phyloP scores from a whole-genome alignment of 2,888 invertebrate genomes.

The Synergus itoensis region DNA sequence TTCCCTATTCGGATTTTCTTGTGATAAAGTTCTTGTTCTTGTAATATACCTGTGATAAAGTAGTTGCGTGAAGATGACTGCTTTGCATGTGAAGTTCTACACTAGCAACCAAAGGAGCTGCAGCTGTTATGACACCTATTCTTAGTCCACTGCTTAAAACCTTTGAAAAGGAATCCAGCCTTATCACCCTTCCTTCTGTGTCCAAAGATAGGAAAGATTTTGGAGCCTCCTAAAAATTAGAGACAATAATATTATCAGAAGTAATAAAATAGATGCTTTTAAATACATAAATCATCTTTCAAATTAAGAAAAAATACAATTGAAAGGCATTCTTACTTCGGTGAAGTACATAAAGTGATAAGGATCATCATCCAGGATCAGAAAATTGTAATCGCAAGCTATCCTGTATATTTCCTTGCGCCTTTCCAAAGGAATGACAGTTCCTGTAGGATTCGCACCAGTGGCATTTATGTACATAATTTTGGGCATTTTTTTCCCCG shows the following conservation, averaged over 20 bases:
- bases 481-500: constrained; percentile 83
- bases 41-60: constrained; percentile 82
- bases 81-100: constrained; percentile 87
- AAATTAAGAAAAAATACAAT: background rate
- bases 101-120: constrained; percentile 82
- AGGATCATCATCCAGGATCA: constrained; percentile 91
- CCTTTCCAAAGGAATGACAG: constrained; percentile 83
- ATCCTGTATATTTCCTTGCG: constrained; percentile 86
- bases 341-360: constrained; percentile 89
- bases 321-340: constrained; percentile 77
- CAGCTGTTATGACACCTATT: constrained; percentile 87
- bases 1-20: background rate
- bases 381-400: constrained; percentile 87
- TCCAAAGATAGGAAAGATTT: constrained; percentile 87
- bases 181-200: constrained; percentile 86
- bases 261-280: background rate
- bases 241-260: constrained; percentile 5
- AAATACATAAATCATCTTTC: background rate
- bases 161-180: constrained; percentile 90
- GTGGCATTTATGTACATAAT: constrained; percentile 87
- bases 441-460: constrained; percentile 88
- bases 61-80: constrained; percentile 83
- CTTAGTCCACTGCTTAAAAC: constrained; percentile 86
- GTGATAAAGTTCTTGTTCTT: constrained; percentile 80
- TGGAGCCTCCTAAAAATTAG: constrained; percentile 78